phyloP scores from a whole-genome alignment of 1,140 invertebrate species.

The Zaprionus gabonicus region DNA sequence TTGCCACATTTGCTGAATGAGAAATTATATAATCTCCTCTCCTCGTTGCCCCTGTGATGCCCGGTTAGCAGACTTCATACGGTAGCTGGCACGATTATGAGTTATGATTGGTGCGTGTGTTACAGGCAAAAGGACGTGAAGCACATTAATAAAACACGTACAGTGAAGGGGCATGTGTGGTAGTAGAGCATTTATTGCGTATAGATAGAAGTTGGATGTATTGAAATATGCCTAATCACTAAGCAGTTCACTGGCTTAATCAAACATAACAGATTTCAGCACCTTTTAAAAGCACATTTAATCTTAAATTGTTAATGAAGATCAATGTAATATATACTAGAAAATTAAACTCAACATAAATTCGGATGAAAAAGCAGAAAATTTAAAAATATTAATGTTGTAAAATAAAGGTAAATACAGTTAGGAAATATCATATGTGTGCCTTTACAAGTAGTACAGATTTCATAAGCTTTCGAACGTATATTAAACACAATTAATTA shows the following conservation, averaged over 20 bases:
- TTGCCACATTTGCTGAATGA: conserved; percentile 11
- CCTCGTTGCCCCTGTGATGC: conserved; percentile 3
- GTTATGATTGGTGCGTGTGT: conserved; percentile 10
- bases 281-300: background rate
- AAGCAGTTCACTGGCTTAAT: no score
- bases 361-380: no score
- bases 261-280: background rate
- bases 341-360: no score
- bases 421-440: no score
- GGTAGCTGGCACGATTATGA: conserved; percentile 4
- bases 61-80: background rate
- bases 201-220: background rate
- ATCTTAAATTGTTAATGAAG: no score
- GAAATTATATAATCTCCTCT: conserved; percentile 61
- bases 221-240: background rate
- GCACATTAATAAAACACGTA: background rate
- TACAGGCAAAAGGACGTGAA: background rate
- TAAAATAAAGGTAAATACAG: background rate
- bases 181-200: background rate
- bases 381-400: no score
- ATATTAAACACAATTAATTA: no score
- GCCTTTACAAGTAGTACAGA: no score
- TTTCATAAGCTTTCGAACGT: no score
- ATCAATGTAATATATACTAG: no score
- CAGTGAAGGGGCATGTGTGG: background rate